Evolutionary conservation across 2,113 vertebrate genomes (phyloP).

Genomic region (Amphiprion ocellaris): DNA sequence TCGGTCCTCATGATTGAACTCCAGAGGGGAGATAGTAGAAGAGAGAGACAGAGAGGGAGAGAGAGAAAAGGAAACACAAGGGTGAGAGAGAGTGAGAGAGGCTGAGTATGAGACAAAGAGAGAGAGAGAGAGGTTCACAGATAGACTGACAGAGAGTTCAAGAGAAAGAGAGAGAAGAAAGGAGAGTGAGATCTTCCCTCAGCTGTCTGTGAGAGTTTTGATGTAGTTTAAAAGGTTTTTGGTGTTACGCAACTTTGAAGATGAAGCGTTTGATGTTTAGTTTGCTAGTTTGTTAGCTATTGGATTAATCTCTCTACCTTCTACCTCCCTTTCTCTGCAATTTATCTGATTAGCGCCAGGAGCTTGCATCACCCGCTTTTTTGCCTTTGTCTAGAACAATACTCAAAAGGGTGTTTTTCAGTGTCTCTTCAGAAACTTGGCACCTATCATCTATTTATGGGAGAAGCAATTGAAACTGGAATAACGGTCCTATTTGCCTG

Average conservation of each 20-base stretch:
- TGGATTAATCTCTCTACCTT: conserved; percentile 73
- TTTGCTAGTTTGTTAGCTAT: conserved; percentile 78
- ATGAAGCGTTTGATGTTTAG: conserved; percentile 79
- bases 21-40: conserved; percentile 46
- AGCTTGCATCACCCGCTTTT: conserved; percentile 58
- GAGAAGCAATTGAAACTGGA: conserved; percentile 73
- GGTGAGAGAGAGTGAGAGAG: conserved; percentile 19
- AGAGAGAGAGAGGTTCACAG: conserved; percentile 45
- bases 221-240: conserved; percentile 80
- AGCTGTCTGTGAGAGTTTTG: conserved; percentile 73
- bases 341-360: conserved; percentile 72
- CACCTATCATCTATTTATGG: conserved; percentile 79
- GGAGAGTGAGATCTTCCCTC: conserved; percentile 71
- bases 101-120: conserved; percentile 22
- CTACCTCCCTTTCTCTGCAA: conserved; percentile 56
- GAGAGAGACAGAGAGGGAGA: conserved; percentile 22
- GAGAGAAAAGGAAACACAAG: neutral
- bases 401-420: conserved; percentile 66
- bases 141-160: conserved; percentile 65
- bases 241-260: conserved; percentile 84
- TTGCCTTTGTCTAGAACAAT: conserved; percentile 65
- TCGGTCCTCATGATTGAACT: conserved; percentile 63
- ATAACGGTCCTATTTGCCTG: conserved; percentile 76
- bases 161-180: conserved; percentile 65
- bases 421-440: conserved; percentile 67